Conservation (phyloP, 2,888 invertebrate genomes). For the Aleiodes testaceus region DNA sequence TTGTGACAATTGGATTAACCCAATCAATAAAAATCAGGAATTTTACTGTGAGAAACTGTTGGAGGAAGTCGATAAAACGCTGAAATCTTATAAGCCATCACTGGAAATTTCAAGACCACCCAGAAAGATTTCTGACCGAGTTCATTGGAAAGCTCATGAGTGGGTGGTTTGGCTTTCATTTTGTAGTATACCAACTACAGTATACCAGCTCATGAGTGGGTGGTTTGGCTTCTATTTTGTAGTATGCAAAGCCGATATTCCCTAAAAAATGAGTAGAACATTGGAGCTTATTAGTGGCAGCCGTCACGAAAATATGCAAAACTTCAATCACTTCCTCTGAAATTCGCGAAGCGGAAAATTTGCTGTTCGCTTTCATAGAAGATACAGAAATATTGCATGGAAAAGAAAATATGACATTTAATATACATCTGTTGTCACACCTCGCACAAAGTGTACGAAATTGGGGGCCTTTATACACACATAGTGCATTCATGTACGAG, state of each 20-base stretch:
- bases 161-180: slow-evolving; percentile 41
- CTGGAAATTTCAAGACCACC: neutral
- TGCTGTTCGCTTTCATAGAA: slow-evolving; percentile 32
- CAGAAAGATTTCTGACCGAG: neutral
- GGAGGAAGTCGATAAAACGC: neutral
- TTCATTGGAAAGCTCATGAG: neutral
- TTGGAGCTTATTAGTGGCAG: slow-evolving; percentile 49
- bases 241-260: slow-evolving; percentile 42
- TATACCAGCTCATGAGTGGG: slow-evolving; percentile 14
- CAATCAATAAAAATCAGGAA: neutral
- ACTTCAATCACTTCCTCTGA: slow-evolving; percentile 41
- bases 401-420: too few relatives aligned
- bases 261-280: slow-evolving; percentile 43
- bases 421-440: too few relatives aligned
- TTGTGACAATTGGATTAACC: neutral
- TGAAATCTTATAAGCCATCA: neutral
- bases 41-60: neutral
- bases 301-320: slow-evolving; percentile 42
- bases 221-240: slow-evolving; percentile 46
- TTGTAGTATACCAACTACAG: slow-evolving; percentile 45
- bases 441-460: too few relatives aligned
- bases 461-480: too few relatives aligned
- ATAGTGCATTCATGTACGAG: too few relatives aligned
- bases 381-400: slow-evolving; percentile 44
- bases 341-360: slow-evolving; percentile 37